A percentile compares a stretch with the other conserved stretches of the same genome.
Evolutionary conservation across 1,140 invertebrate species (phyloP).

Genomic region (Lasioglossum baleicum): DNA sequence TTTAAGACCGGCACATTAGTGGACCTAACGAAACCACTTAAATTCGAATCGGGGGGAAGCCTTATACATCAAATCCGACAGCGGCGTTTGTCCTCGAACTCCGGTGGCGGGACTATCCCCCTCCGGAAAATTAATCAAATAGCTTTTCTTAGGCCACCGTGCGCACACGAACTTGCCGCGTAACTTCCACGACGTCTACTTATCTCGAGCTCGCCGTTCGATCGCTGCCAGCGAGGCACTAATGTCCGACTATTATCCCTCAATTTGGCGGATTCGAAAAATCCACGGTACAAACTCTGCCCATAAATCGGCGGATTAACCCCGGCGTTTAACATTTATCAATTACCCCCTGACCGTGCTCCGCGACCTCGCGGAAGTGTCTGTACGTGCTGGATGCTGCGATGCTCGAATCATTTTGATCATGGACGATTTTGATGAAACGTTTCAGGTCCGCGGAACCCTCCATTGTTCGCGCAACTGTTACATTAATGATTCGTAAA

Average conservation of each 20-base stretch:
- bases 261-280: slow-evolving; percentile 73
- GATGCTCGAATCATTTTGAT: too few species aligned
- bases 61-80: neutral
- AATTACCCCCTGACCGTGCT: slow-evolving; percentile 68
- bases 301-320: slow-evolving; percentile 78
- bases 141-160: slow-evolving; percentile 34
- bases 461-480: too few species aligned
- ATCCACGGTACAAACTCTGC: slow-evolving; percentile 62
- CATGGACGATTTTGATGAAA: too few species aligned
- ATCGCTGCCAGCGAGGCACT: slow-evolving; percentile 61
- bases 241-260: slow-evolving; percentile 75
- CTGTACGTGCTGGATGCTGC: neutral
- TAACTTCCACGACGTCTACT: slow-evolving; percentile 50
- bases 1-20: neutral
- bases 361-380: slow-evolving; percentile 20
- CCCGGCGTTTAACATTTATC: slow-evolving; percentile 76
- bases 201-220: slow-evolving; percentile 52
- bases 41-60: neutral
- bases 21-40: neutral
- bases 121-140: slow-evolving; percentile 39
- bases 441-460: too few species aligned
- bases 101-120: neutral
- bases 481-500: too few species aligned
- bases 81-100: neutral
- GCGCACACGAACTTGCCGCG: neutral